Base-by-base conservation (phyloP, 2,888 invertebrate genomes). In the Arge pagana region DNA sequence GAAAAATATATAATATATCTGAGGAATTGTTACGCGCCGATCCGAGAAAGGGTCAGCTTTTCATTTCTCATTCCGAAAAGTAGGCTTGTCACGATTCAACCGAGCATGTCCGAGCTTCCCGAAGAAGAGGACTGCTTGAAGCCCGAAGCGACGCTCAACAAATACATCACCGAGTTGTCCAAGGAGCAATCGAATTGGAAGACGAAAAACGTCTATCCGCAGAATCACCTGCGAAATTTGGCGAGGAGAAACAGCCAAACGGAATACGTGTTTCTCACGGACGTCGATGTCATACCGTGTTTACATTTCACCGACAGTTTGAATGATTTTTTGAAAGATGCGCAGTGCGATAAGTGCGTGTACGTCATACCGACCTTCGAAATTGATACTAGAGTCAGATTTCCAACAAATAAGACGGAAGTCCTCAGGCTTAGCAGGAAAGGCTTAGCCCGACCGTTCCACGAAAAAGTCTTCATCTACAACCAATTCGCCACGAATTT, bases 401-500 rank as follows among this genome's bases (percentile, higher is more conserved):
- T 92, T 70, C 94, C 94, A 0, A 77, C 80, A n/a, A 90, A 89
- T 67, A 93, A 93, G 76, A 83, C 85, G 15, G 89, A 89, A 63
- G 77, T 94, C 52, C 78, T 93, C 48, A 79, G 89, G 49, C 77
- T 93, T 55, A 87, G 89, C 1, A 85, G 82, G 65, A 89, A 89
- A 67, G 90, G 90, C 45, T 77, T 92, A 41, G 93, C 93, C 0
- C 82, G 93, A 72, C 93, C 93, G 0, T 94, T 94, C 71, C 94
- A 94, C 74, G 87, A 91, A 67, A 92, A 92, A 77, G 91, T 94
- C 55, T 94, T 94, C 75, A 91, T 93, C 64, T 90, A 91, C 74
- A 94, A 94, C 74, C 94, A 95, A 75, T 93, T 85, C 68, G 93
- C 94, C 4, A 94, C 93, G 0, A 94, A 95, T 77, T 93, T 93